Evolutionary conservation across 2,113 vertebrate species (phyloP), one percentile per base, ranked within the genome.

Genomic region (Megaceryle maxima): DNA sequence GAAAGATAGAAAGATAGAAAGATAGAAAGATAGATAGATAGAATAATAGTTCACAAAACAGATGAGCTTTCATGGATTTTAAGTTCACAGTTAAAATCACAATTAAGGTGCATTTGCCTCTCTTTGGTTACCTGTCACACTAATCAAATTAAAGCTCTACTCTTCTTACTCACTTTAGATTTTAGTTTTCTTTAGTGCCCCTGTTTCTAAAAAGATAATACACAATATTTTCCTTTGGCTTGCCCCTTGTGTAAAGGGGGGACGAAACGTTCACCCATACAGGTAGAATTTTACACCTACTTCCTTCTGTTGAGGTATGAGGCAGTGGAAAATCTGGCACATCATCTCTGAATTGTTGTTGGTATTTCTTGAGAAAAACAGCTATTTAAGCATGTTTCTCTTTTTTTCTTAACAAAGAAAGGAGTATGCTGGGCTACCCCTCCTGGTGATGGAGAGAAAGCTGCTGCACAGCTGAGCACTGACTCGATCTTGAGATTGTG

Each of bases 231-330:
- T 41, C 26, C 51, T 25, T 70, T 24, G 28, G 3, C n/a, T 80
- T 43, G 48, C 29, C 9, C 3, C 57, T 17, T 13, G 20, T 14
- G 22, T 67, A 3, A 24, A 31, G 12, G 31, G 39, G 10, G 0
- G 11, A 4, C 22, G 16, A 53, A 62, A 20, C 4, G 0, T 51
- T 8, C 1, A 21, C 75, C 46, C 20, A 1, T 8, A 5, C 20
- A 69, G 20, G 5, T 1, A n/a, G 56, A 20, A 21, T 53, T 76
- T 21, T 22, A 46, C 46, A 55, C n/a, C 26, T 13, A 2, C 5
- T 56, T 81, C 16, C 8, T 56, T 60, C 44, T 69, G 33, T 35
- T 55, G 10, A 29, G 33, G 51, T 33, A 22, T 3, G 2, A 75
- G 33, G 78, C 44, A 25, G 67, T n/a, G 33, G 72, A 35, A 83